Base-by-base conservation (phyloP, 2,113 vertebrate genomes). In the Lutjanus erythropterus region DNA sequence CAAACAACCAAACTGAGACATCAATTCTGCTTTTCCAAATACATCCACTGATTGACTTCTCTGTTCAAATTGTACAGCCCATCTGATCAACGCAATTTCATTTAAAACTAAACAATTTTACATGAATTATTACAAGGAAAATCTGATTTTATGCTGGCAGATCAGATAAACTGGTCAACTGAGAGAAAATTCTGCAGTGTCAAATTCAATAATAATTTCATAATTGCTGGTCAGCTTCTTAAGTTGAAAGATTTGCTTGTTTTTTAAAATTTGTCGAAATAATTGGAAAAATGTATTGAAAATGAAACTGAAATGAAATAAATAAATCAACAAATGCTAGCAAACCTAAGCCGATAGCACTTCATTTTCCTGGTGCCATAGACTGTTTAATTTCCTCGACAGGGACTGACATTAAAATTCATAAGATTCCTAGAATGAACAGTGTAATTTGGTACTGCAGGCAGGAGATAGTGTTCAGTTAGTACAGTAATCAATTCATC, bases 1-100 rank as follows among this genome's bases (percentile, higher is more conserved):
- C 53, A 52, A 15, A 65, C 42, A 37, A 58, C n/a, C 27, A 86
- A 67, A 67, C 35, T 2, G 37, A 65, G 21, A 75, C 55, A 62
- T 66, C 16, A 25, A 3, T 58, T 14, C 42, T 27, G 19, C 27
- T 42, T 21, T 44, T 71, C 44, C 15, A 50, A 67, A 71, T 15
- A 49, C 39, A 66, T 31, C 49, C 41, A 64, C 46, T 52, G 42
- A 35, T 19, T 27, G 23, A 35, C n/a, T 50, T 64, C 14, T 33
- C 33, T 29, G 3, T 11, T 47, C 3, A 19, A 68, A 2, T 3
- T 10, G 14, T 16, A 37, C 21, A 66, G 37, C 19, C 19, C 33
- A 55, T 53, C 18, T 18, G 10, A 19, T 47, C 60, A 31, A 41
- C n/a, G 27, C 18, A n/a, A n/a, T n/a, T n/a, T n/a, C n/a, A n/a